Conservation (phyloP, 1,140 invertebrate species). For the Pissodes strobi region DNA sequence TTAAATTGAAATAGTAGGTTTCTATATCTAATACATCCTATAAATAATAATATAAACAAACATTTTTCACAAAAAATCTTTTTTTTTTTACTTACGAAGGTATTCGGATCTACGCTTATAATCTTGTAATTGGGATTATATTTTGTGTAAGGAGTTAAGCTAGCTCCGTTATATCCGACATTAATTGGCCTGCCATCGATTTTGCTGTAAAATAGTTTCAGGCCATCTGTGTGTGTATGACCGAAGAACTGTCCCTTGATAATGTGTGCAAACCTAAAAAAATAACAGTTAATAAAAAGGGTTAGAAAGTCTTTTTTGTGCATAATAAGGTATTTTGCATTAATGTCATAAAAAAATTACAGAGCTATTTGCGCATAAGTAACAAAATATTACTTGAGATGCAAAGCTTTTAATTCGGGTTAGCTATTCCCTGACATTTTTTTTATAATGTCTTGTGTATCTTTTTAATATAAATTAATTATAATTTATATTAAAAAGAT, state of each 20-base stretch:
- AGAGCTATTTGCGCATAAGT: too few species aligned
- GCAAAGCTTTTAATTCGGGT: too few species aligned
- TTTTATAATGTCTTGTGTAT: too few species aligned
- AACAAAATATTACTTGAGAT: too few species aligned
- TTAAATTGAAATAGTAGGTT: constrained; percentile 68
- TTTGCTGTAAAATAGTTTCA: constrained; percentile 68
- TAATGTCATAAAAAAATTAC: too few species aligned
- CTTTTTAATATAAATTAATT: too few species aligned
- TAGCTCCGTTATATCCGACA: constrained; percentile 78
- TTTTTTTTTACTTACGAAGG: constrained; percentile 61
- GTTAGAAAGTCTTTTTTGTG: too few species aligned
- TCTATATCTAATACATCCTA: constrained; percentile 62
- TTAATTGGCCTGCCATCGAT: constrained; percentile 54
- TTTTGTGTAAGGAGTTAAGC: constrained; percentile 67
- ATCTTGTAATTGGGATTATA: constrained; percentile 84
- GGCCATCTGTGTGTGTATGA: constrained; percentile 77
- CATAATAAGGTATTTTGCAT: too few species aligned
- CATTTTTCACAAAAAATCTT: neutral
- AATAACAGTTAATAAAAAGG: neutral
- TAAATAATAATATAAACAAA: neutral
- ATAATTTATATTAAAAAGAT: too few species aligned
- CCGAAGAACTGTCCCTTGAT: constrained; percentile 80
- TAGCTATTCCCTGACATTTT: too few species aligned
- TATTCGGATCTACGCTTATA: constrained; percentile 66
- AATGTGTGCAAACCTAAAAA: constrained; percentile 59